A percentile compares a stretch with the other conserved stretches of the same genome.
These are phyloP conservation scores for Dryas iulia DNA, from an alignment of 1,140 invertebrate genomes.

Conservation along the genomic window DNA sequence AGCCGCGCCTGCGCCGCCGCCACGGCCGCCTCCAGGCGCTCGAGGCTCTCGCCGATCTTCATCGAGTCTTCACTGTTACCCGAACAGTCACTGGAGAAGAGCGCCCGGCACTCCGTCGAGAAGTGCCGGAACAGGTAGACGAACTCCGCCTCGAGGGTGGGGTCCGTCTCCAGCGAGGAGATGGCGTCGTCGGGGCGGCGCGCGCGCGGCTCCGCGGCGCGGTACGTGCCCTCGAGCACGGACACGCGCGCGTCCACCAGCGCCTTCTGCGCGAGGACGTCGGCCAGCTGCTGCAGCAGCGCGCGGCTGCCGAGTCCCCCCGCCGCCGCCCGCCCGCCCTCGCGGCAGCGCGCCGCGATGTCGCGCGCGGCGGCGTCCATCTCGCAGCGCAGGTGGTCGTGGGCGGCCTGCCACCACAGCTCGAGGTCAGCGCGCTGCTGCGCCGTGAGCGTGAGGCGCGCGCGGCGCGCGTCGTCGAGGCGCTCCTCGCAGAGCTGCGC, in stretches of 20 bases:
- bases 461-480: conserved; percentile 68
- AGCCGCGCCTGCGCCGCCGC: conserved; percentile 64
- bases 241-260: conserved; percentile 86
- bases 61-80: conserved; percentile 80
- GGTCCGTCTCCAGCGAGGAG: conserved; percentile 74
- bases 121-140: conserved; percentile 83
- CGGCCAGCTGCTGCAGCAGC: conserved; percentile 85
- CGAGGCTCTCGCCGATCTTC: conserved; percentile 77
- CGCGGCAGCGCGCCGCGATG: conserved; percentile 84
- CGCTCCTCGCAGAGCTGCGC: conserved; percentile 84
- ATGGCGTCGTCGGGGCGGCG: conserved; percentile 57
- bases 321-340: conserved; percentile 62
- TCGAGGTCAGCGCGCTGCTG: conserved; percentile 84
- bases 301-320: conserved; percentile 76
- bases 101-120: conserved; percentile 81
- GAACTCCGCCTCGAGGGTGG: conserved; percentile 81
- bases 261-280: conserved; percentile 88
- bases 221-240: conserved; percentile 80
- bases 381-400: conserved; percentile 84
- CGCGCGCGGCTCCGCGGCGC: conserved; percentile 50
- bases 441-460: conserved; percentile 81
- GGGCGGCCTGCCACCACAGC: conserved; percentile 85
- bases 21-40: conserved; percentile 71
- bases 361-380: conserved; percentile 85
- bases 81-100: conserved; percentile 78